phyloP scores from a whole-genome alignment of 2,113 vertebrate species.

The Conger conger region DNA sequence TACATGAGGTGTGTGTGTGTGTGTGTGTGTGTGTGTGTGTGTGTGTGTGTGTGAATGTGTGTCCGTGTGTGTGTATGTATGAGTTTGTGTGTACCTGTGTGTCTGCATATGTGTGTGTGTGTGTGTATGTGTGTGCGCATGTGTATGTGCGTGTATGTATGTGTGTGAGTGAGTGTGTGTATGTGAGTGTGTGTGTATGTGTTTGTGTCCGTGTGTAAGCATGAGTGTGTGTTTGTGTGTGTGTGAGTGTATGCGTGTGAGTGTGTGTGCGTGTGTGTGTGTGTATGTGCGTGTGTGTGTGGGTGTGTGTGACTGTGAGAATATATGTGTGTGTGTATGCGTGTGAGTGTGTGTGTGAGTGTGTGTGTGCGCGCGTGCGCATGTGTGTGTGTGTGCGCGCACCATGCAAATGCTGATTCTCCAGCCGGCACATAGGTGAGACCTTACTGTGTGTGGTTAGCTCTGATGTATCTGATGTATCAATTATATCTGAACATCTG shows the following conservation, averaged over 20 bases:
- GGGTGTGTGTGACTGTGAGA: not conserved
- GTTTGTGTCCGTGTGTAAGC: not conserved
- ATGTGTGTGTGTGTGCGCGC: not conserved
- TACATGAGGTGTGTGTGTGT: not conserved
- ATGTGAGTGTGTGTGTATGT: not conserved
- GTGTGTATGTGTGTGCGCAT: not conserved
- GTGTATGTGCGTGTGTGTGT: not conserved
- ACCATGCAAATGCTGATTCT: no score
- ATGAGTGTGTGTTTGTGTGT: not conserved
- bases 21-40: not conserved
- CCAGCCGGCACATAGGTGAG: not conserved
- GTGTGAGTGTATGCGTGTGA: not conserved
- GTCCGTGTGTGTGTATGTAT: no score
- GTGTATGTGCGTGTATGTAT: not conserved
- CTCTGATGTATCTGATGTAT: not conserved
- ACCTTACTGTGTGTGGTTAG: not conserved
- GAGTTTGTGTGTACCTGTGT: not conserved
- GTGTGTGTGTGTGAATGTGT: no score
- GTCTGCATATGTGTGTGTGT: not conserved
- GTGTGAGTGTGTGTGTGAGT: not conserved
- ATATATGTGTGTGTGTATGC: not conserved
- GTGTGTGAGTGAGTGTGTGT: not conserved
- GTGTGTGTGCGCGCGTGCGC: not conserved
- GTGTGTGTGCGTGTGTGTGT: not conserved
- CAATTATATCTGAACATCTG: not conserved